These are phyloP conservation scores for Paramuricea clavata DNA, from an alignment of 92 coral and sea anemone species.

Conservation along the genomic window DNA sequence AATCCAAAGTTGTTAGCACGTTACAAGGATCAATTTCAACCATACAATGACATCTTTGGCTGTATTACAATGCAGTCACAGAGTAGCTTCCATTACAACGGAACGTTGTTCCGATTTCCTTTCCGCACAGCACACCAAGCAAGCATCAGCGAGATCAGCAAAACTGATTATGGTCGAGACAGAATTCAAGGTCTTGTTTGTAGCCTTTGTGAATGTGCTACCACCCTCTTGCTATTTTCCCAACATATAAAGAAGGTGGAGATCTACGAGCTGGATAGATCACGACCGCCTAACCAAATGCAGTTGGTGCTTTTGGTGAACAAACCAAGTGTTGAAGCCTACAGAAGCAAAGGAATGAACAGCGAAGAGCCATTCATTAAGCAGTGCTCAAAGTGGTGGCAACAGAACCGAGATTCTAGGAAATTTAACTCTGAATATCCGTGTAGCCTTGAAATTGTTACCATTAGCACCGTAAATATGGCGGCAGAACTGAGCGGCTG, in stretches of 20 bases:
- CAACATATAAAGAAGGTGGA: conserved; percentile 69
- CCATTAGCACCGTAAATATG: not conserved
- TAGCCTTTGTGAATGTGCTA: conserved; percentile 65
- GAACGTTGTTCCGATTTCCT: conserved; percentile 70
- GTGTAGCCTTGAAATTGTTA: not conserved
- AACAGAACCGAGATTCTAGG: not conserved
- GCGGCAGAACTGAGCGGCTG: not conserved
- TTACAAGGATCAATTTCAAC: conserved; percentile 61
- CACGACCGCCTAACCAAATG: not conserved
- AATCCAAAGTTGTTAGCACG: conserved; percentile 36
- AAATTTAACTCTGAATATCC: not conserved
- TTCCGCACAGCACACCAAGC: conserved; percentile 69
- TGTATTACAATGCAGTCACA: conserved; percentile 39
- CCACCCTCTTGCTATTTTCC: conserved; percentile 68
- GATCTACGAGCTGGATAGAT: conserved; percentile 51
- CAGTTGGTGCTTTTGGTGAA: not conserved
- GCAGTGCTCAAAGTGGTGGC: conserved; percentile 1
- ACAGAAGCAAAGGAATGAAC: conserved; percentile 16
- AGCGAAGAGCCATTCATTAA: not conserved
- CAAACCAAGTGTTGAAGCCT: not conserved
- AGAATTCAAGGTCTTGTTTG: conserved; percentile 51
- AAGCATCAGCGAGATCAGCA: conserved; percentile 55
- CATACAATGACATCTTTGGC: conserved; percentile 68
- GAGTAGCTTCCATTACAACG: conserved; percentile 43
- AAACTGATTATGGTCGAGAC: conserved; percentile 54